A percentile compares a stretch with the other conserved stretches of the same genome.
Conservation (phyloP, 2,797 vertebrate genomes). For the Ceryle rudis region DNA sequence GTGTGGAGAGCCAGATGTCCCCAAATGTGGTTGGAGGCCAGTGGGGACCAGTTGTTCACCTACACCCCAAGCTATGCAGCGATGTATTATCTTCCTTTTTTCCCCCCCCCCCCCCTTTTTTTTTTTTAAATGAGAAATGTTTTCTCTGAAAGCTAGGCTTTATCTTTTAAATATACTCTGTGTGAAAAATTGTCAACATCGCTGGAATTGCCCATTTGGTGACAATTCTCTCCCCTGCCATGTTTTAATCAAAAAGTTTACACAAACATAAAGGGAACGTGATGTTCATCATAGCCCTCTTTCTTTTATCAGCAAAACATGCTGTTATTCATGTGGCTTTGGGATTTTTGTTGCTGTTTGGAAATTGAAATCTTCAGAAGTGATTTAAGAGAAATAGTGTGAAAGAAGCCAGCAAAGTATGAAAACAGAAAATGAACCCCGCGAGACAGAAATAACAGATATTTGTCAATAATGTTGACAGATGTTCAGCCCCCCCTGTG, state of each 20-base stretch:
- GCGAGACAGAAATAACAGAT: background rate
- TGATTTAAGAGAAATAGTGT: background rate
- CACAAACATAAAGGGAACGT: background rate
- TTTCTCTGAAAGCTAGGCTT: background rate
- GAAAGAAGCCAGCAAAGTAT: slow-evolving; percentile 18
- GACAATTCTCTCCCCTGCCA: background rate
- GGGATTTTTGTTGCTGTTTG: background rate
- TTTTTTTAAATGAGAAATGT: background rate
- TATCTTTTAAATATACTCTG: background rate
- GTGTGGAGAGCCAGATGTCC: fast-evolving
- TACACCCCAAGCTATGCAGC: background rate
- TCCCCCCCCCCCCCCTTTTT: too few species aligned
- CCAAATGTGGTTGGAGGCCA: background rate
- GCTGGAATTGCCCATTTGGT: background rate
- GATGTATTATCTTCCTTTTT: background rate
- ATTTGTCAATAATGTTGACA: background rate
- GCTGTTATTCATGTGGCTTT: background rate
- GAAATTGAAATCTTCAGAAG: slow-evolving; percentile 29
- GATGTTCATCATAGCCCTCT: background rate
- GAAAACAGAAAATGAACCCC: background rate
- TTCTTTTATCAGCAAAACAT: slow-evolving; percentile 10
- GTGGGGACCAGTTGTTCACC: background rate
- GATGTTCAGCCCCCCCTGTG: background rate
- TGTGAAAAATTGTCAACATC: background rate
- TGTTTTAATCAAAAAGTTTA: slow-evolving; percentile 48